phyloP scores from a whole-genome alignment of 2,113 vertebrate species.

The Malurus elegans region DNA sequence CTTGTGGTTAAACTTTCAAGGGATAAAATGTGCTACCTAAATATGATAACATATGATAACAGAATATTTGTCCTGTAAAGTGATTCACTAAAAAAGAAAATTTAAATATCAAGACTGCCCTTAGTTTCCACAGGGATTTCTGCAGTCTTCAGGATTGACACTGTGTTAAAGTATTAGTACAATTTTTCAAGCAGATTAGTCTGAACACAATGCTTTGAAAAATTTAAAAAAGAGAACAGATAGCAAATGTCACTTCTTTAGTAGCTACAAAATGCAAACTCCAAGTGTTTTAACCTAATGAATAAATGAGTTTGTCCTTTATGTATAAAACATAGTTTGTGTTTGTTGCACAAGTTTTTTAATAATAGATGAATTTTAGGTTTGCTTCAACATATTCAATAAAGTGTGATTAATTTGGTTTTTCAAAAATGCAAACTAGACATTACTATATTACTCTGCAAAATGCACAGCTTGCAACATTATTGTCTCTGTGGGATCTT shows the following conservation, averaged over 20 bases:
- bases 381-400: slow-evolving; percentile 82
- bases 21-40: neutral
- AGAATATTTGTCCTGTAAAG: neutral
- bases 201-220: slow-evolving; percentile 66
- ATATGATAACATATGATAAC: neutral
- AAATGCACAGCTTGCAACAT: slow-evolving; percentile 89
- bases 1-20: neutral
- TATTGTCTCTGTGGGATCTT: slow-evolving; percentile 88
- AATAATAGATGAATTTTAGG: slow-evolving; percentile 88
- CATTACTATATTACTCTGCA: slow-evolving; percentile 84
- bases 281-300: slow-evolving; percentile 82
- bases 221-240: slow-evolving; percentile 68
- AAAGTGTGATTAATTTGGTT: slow-evolving; percentile 89
- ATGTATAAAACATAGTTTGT: slow-evolving; percentile 87
- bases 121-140: slow-evolving; percentile 10
- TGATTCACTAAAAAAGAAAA: neutral
- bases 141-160: neutral
- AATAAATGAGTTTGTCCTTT: slow-evolving; percentile 89
- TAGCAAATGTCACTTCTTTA: slow-evolving; percentile 76
- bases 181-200: slow-evolving; percentile 66
- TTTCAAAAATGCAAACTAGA: slow-evolving; percentile 89
- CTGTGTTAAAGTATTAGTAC: slow-evolving; percentile 41
- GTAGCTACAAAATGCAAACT: slow-evolving; percentile 79
- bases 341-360: slow-evolving; percentile 83
- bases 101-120: neutral